Evolutionary conservation across 2,113 vertebrate species (phyloP), one percentile per base, ranked within the genome.

Genomic region (Cyphomyrus discorhynchus): DNA sequence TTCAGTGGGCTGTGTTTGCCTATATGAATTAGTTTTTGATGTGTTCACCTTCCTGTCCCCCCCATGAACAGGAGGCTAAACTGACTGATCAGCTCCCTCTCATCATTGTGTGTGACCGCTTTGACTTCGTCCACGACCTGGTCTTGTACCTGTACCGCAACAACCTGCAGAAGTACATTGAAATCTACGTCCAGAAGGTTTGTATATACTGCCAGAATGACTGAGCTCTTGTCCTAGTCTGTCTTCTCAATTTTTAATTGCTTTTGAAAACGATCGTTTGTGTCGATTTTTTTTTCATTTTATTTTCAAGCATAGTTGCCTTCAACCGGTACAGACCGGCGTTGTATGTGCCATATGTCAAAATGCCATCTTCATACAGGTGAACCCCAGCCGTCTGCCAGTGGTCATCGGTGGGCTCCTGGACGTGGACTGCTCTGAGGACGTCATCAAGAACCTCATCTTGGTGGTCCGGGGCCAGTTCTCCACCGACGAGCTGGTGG

Each of bases 121-220:
- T 99, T 91, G 98, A 99, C 94, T 99, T 99, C 91, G 98, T 99
- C 93, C 98, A 99, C 24, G 98, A 99, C 93, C 95, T 99, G 94
- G 98, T 99, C 93, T 97, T 99, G 88, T 99, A 99, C 94, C 94
- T 99, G 95, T 99, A 99, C 93, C 97, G 98, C 95, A 99, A 99
- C 95, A 99, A 97, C 94, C 97, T 99, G 92, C 98, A 99, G 94
- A 99, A 99, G 88, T 99, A 99, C 91, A 99, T 99, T 89, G 98
- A 99, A 95, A 99, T 99, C 93, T 99, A 99, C 88, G 98, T 99
- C 42, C 98, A 99, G 94, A 99, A 99, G 97, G 98, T 99, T 94
- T 94, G 95, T 56, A 35, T 66, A 11, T 83, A 46, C 27, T 80
- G 21, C 15, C 13, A 2, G 70, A 24, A 31, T 91, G 31, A 4